These are phyloP conservation scores for Anguilla anguilla DNA, from an alignment of 2,797 vertebrate genomes.

Conservation along the genomic window DNA sequence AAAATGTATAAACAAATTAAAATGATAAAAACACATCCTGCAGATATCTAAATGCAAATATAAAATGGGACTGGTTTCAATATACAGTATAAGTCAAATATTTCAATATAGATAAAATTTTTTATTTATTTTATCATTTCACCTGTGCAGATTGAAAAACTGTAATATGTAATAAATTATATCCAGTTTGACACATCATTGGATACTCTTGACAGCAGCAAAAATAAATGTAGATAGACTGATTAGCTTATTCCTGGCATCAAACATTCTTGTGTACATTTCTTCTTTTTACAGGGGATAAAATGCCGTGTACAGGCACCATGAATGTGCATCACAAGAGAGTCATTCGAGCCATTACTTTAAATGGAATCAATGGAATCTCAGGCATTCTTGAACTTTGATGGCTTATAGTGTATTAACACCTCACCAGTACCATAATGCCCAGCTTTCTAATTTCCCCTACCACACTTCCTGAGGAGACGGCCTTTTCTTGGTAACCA, in stretches of 20 bases:
- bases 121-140: too few species aligned
- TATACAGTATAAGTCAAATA: too few species aligned
- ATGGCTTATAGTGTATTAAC: background rate
- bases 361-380: background rate
- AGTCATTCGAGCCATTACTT: background rate
- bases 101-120: background rate
- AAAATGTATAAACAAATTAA: background rate
- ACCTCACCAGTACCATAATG: background rate
- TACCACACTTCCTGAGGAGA: slow-evolving; percentile 17
- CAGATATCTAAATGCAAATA: background rate
- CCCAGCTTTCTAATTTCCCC: background rate
- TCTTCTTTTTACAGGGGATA: background rate
- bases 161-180: background rate
- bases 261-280: background rate
- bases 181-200: background rate
- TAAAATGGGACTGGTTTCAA: too few species aligned
- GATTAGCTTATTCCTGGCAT: background rate
- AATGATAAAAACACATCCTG: background rate
- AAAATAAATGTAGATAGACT: background rate
- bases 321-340: background rate
- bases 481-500: slow-evolving; percentile 28
- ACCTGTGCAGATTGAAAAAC: background rate
- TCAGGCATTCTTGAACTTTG: background rate
- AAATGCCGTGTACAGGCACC: background rate
- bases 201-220: background rate